Base-by-base conservation (phyloP, 2,888 invertebrate species). In the Pandemis heparana region DNA sequence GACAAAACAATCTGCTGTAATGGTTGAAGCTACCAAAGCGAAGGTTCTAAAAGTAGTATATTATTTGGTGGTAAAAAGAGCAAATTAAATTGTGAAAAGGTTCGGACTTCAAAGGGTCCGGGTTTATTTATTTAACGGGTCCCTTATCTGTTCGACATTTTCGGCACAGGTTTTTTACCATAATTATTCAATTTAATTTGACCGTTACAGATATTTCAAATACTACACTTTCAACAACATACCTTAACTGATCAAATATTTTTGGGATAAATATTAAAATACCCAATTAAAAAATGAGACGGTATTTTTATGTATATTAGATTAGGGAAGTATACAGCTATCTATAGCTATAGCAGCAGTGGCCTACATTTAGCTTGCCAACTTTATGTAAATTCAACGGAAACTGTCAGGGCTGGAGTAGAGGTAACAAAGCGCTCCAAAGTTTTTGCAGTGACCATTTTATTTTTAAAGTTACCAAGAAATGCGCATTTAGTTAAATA, bases 311-410 rank as follows among this genome's bases (percentile, higher is more conserved):
- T 53, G 53, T 53, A 18, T 71, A 71, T 71, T 66, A 10, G 32
- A 70, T 63, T 53, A 73, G 68, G 72, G 56, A 63, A 75, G 60
- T 76, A 76, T 70, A 53, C 73, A 66, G 39, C 16, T 39, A 46
- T 68, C 43, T 59, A 8, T 64, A 80, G 82, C 81, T 77, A 80
- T 67, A 60, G 65, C 64, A 63, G 76, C 79, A 77, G 77, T 86
- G 85, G 80, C 87, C 88, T 85, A 88, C 85, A 87, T 87, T 82
- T 10, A 38, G 48, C 68, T 80, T 75, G 77, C 77, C 69, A 76
- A 77, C 72, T 77, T 56, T 85, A 88, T 87, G 87, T 78, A 83
- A 86, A 87, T 86, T 76, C 72, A 79, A 76, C 83, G 86, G 85
- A 87, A 86, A 77, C 79, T 71, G 73, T 76, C 83, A 80, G 82